Percentiles rank a stretch among this genome's conserved stretches.
Conservation (phyloP, 2,113 vertebrate genomes). For the Podarcis muralis region DNA sequence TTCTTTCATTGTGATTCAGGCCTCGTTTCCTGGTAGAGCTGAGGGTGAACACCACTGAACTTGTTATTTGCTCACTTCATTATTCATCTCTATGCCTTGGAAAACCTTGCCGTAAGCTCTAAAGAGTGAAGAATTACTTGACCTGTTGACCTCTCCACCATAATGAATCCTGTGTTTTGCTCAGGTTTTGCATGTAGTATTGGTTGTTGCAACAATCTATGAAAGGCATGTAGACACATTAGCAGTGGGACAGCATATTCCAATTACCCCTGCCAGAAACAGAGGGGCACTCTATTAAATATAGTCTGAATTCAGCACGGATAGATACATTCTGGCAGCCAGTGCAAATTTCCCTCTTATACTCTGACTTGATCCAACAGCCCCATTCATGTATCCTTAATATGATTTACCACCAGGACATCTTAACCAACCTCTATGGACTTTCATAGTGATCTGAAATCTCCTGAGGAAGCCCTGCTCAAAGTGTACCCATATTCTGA, state of each 20-base stretch:
- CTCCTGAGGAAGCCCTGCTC: neutral
- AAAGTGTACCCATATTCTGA: no score
- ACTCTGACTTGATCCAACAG: neutral
- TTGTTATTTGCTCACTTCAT: constrained; percentile 3
- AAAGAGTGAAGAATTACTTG: neutral
- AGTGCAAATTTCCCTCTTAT: neutral
- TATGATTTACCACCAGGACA: neutral
- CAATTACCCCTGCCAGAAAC: neutral
- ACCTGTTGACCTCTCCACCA: neutral
- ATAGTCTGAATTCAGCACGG: neutral
- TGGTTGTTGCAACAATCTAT: constrained; percentile 3
- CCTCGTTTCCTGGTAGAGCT: neutral
- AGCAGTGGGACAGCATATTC: neutral
- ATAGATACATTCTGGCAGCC: neutral
- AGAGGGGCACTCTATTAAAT: neutral
- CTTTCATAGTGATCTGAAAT: neutral
- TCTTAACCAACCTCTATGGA: neutral
- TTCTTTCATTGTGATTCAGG: neutral
- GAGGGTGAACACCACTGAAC: constrained; percentile 10
- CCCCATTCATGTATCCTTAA: neutral
- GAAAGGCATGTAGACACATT: neutral
- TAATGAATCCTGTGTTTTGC: neutral
- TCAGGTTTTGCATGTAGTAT: neutral
- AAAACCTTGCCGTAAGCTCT: neutral
- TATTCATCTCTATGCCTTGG: neutral